Base-by-base conservation (phyloP, 2,113 vertebrate genomes). In the Hemichromis elongatus region DNA sequence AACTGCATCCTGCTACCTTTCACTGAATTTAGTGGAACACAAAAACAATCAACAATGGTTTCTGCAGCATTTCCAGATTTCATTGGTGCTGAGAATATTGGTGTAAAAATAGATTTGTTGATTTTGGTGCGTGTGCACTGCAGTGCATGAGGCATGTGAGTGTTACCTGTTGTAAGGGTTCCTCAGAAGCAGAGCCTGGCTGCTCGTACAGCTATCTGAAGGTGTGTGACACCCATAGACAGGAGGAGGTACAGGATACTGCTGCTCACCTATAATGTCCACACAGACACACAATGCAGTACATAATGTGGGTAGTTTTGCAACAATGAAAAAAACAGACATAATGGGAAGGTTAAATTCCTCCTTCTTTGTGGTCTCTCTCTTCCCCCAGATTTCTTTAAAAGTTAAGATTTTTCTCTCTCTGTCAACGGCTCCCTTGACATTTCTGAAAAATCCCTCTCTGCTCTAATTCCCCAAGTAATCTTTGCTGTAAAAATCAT, bases 201-300 rank as follows among this genome's bases (percentile, higher is more conserved):
- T 99, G 92, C 98, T 96, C 0, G 97, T 95, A 82, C 98, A 99
- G 96, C 96, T 98, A 94, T 99, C 98, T 26, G 97, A 98, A 37
- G 98, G 97, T 1, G 97, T 99, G 96, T 99, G 98, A 63, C 98
- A 99, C 89, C 98, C 97, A 8, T 99, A 99, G 61, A 99, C 98
- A 0, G 98, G 98, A 14, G 98, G 98, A 42, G 98, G 98, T 75
- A 99, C 97, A 0, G 98, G 96, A 85, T 98, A 99, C 95, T 99
- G 98, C 95, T 99, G 98, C 78, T 99, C 98, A 68, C 96, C 98
- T 99, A 93, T 45, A 26, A 47, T 7, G 16, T 68, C 84, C 7
- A 19, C 21, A 93, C 89, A 92, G 81, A 90, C 85, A 89, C 79
- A 82, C 70, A 77, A 57, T 24, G 79, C 77, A 68, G 52, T 0